These are phyloP conservation scores for Tridacna crocea DNA, from an alignment of 2,888 invertebrate genomes.

Conservation along the genomic window DNA sequence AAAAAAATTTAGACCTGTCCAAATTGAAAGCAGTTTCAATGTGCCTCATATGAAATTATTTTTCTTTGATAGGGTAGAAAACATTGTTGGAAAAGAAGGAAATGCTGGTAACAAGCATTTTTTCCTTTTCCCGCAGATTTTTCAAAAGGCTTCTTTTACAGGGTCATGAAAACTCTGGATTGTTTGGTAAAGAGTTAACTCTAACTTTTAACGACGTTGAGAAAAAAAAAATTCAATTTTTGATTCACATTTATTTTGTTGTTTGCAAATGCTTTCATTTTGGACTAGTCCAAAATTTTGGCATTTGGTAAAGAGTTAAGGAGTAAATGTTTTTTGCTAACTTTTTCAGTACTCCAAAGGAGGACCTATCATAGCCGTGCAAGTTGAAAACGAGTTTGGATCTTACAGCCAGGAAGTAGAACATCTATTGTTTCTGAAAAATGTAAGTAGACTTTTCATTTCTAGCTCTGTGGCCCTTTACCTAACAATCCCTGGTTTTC, in stretches of 20 bases:
- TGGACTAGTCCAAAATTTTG: background rate
- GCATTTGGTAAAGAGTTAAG: background rate
- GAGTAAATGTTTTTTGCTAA: background rate
- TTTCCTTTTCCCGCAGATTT: too few relatives aligned
- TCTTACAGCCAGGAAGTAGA: constrained; percentile 81
- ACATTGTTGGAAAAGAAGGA: too few relatives aligned
- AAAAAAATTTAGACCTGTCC: too few relatives aligned
- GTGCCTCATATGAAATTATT: too few relatives aligned
- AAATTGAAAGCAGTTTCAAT: background rate
- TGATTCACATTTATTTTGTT: background rate
- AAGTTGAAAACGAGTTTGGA: constrained; percentile 86
- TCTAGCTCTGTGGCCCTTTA: too few relatives aligned
- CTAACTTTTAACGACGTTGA: too few relatives aligned
- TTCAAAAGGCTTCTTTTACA: too few relatives aligned
- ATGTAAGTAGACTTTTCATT: constrained; percentile 61
- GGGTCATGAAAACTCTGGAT: too few relatives aligned
- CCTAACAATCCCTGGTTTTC: too few relatives aligned
- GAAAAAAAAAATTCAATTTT: background rate
- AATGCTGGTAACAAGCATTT: too few relatives aligned
- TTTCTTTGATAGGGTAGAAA: too few relatives aligned
- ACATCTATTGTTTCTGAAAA: constrained; percentile 70
- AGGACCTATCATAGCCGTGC: constrained; percentile 86
- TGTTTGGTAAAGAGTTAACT: too few relatives aligned
- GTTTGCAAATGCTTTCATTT: background rate
- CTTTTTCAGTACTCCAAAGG: constrained; percentile 22